These are phyloP conservation scores for Hylaeus volcanicus DNA, from an alignment of 1,140 invertebrate species.

Conservation along the genomic window DNA sequence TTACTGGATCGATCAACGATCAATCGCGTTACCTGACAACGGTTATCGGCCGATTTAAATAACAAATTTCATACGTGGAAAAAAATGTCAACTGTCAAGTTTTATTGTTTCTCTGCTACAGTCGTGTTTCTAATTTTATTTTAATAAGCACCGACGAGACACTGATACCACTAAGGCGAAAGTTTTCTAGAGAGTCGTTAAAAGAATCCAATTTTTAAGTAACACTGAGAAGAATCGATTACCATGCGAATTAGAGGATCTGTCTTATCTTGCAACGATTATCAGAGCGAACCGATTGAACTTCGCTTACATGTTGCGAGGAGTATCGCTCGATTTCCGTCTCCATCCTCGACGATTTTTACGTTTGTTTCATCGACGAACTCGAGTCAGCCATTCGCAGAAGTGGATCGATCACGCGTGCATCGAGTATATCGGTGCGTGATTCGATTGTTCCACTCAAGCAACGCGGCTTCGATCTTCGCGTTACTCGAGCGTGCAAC, in stretches of 20 bases:
- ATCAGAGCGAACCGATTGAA: background rate
- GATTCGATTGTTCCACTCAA: background rate
- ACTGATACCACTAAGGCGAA: no score
- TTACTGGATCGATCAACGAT: constrained; percentile 8
- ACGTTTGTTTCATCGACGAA: background rate
- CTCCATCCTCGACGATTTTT: constrained; percentile 38
- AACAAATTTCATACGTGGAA: no score
- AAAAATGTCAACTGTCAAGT: no score
- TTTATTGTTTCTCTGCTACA: no score
- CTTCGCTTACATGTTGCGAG: background rate
- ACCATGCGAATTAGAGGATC: no score
- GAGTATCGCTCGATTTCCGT: background rate
- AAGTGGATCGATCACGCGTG: background rate
- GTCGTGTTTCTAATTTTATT: no score
- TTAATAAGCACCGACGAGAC: no score
- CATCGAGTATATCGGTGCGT: background rate
- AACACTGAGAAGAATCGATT: no score
- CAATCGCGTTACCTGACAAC: constrained; percentile 51
- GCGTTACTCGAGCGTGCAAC: background rate
- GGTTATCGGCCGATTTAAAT: constrained; percentile 25
- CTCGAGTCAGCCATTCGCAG: background rate
- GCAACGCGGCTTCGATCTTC: background rate
- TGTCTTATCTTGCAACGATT: no score
- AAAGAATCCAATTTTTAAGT: no score
- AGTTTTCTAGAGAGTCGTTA: no score